Percentiles rank a stretch among this genome's conserved stretches.
phyloP scores from a whole-genome alignment of 2,888 invertebrate species.

The Venustoraphidia nigricollis region DNA sequence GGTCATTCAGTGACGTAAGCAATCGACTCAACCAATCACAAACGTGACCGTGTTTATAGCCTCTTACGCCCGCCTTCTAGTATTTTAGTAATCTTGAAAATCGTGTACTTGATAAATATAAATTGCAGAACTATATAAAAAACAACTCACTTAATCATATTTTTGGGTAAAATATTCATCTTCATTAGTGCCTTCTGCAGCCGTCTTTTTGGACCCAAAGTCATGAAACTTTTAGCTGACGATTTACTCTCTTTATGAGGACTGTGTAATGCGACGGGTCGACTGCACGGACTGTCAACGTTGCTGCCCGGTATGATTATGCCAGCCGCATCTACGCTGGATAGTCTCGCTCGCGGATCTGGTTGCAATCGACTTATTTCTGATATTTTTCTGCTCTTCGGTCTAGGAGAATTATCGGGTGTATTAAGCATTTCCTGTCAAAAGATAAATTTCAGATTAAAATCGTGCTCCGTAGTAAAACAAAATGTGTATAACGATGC shows the following conservation, averaged over 20 bases:
- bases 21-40: too few species aligned
- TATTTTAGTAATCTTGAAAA: too few species aligned
- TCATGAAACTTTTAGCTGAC: constrained; percentile 58
- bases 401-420: constrained; percentile 69
- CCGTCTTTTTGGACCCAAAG: constrained; percentile 69
- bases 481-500: background rate
- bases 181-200: constrained; percentile 74
- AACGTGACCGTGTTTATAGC: too few species aligned
- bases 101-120: too few species aligned
- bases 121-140: background rate
- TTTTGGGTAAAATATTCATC: constrained; percentile 80
- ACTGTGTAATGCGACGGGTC: constrained; percentile 42
- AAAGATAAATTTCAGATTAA: constrained; percentile 31
- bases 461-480: background rate
- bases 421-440: constrained; percentile 48
- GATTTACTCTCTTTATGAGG: constrained; percentile 43
- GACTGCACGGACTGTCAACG: constrained; percentile 27
- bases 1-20: too few species aligned
- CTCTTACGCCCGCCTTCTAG: too few species aligned
- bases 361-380: constrained; percentile 52
- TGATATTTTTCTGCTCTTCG: constrained; percentile 42
- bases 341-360: constrained; percentile 59
- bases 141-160: constrained; percentile 38
- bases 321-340: constrained; percentile 48
- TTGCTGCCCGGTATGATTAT: constrained; percentile 16